Conservation (phyloP, 1,140 invertebrate genomes). For the Triops cancriformis region DNA sequence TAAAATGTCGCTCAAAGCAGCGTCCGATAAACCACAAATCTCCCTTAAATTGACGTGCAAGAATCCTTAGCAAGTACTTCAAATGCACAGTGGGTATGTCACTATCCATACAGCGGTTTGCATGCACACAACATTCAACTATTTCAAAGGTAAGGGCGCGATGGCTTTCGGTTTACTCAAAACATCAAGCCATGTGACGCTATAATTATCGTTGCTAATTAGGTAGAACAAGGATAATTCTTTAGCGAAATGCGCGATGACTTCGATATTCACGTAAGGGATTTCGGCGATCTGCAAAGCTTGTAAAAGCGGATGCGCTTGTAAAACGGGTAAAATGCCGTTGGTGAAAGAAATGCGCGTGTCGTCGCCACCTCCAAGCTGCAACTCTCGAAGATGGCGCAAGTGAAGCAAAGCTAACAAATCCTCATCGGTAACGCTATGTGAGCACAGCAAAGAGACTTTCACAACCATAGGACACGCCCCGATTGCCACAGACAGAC, state of each 20-base stretch:
- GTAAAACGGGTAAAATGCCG: conserved; percentile 23
- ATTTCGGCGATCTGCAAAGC: conserved; percentile 23
- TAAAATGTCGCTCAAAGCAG: neutral
- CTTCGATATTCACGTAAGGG: conserved; percentile 19
- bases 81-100: conserved; percentile 25
- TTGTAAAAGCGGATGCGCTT: conserved; percentile 11
- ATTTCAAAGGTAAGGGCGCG: neutral
- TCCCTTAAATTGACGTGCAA: conserved; percentile 24
- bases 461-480: conserved; percentile 25
- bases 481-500: conserved; percentile 8
- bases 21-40: conserved; percentile 19
- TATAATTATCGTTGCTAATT: conserved; percentile 23
- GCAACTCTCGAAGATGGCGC: conserved; percentile 11
- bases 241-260: conserved; percentile 17
- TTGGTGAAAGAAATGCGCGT: conserved; percentile 23
- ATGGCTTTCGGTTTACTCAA: neutral
- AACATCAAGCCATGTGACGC: conserved; percentile 10
- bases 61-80: conserved; percentile 14
- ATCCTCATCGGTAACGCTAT: conserved; percentile 22
- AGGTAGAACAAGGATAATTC: conserved; percentile 19
- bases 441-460: conserved; percentile 16
- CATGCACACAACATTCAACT: conserved; percentile 26
- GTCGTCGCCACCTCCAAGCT: conserved; percentile 21
- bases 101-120: neutral
- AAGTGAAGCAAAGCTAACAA: conserved; percentile 20